Base-by-base conservation (phyloP, 2,113 vertebrate species). In the Mus spicilegus region DNA sequence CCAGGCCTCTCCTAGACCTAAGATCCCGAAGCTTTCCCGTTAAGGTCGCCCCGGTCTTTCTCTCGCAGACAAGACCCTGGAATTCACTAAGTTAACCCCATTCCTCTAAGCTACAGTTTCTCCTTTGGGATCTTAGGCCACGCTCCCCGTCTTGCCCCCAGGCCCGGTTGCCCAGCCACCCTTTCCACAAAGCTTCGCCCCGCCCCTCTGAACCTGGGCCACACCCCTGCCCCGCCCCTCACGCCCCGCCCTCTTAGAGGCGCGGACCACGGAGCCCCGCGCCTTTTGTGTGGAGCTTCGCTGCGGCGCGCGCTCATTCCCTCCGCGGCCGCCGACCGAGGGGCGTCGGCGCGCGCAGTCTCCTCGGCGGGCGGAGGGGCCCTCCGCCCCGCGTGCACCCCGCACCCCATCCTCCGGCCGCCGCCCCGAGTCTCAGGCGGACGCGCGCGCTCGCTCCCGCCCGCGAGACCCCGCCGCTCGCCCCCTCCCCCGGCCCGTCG, bases 251-350 rank as follows among this genome's bases (percentile, higher is more conserved):
- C 77, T 58, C 76, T 42, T 39, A 4, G 72, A 72, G 91, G 95
- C 96, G 96, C 93, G 89, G 93, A 67, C 54, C 0, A 49, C 5
- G 65, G 86, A 89, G 75, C 96, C 84, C 95, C 97, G 97, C 97
- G 97, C 97, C 97, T 97, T 97, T 97, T 97, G 97, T 97, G 96
- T 97, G 28, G n/a, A 67, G 67, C 67, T 75, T 1, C 49, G 69
- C 36, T 11, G 56, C 88, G 0, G 94, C 95, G 96, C 97, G 97
- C 96, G 84, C 96, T 30, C 88, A 0, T 39, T 26, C 17, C 3
- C 85, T 28, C 70, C 0, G 90, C 73, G 42, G 94, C 90, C 3
- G 82, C 85, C 70, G 75, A 70, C 33, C 3, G 76, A 39, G 26
- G 7, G 85, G 33, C 54, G 90, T 51, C 42, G 75, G 86, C 87